These are phyloP conservation scores for Rhysida immarginata DNA, from an alignment of 1,140 invertebrate species.

Conservation along the genomic window DNA sequence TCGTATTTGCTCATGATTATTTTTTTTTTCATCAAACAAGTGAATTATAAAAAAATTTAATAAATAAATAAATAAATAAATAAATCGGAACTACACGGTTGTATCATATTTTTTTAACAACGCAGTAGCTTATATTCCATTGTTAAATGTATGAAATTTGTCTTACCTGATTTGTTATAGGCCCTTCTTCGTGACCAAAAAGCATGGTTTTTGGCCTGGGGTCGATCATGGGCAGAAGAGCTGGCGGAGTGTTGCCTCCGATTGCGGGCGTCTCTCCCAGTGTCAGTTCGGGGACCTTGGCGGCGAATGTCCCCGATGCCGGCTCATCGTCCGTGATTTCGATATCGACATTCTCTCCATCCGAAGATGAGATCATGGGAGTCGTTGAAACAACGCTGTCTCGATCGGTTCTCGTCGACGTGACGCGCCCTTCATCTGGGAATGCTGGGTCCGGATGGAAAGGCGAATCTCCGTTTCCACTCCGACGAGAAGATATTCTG, in stretches of 20 bases:
- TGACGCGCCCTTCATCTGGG: not conserved
- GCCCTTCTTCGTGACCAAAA: not conserved
- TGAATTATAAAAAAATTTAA: no score
- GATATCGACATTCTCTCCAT: slow-evolving; percentile 43
- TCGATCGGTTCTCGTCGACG: not conserved
- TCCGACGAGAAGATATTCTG: no score
- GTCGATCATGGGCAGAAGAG: not conserved
- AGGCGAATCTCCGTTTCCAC: no score
- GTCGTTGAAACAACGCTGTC: slow-evolving; percentile 1
- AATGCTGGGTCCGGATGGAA: not conserved
- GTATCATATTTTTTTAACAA: no score
- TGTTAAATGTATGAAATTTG: no score
- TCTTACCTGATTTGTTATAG: no score
- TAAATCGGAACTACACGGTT: no score
- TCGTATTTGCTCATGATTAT: no score
- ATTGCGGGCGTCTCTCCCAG: not conserved
- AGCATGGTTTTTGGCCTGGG: not conserved
- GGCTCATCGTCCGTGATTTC: slow-evolving; percentile 37
- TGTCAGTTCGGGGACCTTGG: not conserved
- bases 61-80: no score
- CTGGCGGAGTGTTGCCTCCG: not conserved
- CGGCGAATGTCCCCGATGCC: not conserved
- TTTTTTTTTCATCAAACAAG: no score
- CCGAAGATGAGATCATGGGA: slow-evolving; percentile 19
- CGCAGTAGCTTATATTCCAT: no score